Evolutionary conservation across 2,113 vertebrate genomes (phyloP), one percentile per base, ranked within the genome.

Genomic region (Oreocharis arfaki): DNA sequence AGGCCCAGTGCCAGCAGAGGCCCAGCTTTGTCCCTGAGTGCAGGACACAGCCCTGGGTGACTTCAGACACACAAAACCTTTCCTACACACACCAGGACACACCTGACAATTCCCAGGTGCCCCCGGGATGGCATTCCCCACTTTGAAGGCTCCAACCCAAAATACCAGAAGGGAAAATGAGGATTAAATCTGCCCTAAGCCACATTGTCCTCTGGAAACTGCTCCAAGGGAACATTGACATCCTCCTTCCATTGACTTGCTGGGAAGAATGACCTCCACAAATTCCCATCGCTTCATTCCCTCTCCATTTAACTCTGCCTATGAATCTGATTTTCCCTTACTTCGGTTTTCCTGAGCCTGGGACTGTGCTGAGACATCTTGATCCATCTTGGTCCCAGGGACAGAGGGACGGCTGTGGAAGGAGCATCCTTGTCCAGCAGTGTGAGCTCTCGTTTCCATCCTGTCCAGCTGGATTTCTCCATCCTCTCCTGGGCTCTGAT

Each of bases 371-470:
- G 30, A 89, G 32, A 33, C 24, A 30, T 30, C 67, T 23, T 19
- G 21, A 35, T 64, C 55, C 32, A 46, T n/a, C 68, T n/a, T 41
- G 22, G 46, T 39, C 60, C n/a, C 74, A 37, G 2, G 3, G n/a
- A 26, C 33, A 57, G 28, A 17, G 41, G 46, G 15, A 50, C 9
- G 69, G 1, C 37, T 27, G 3, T 37, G 69, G 63, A 27, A 57
- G 59, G n/a, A 47, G 21, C 26, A n/a, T 44, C 50, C 63, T 98
- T 91, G 39, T 97, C 91, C 14, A 75, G 44, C 10, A 97, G 91
- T 30, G 57, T 96, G 96, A 98, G 98, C 87, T 98, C 92, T 27
- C 88, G 49, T 84, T 97, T 98, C 79, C 97, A 95, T 17, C 97
- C 95, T 17, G 59, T 52, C 20, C 50, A 65, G 26, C 93, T 82